phyloP scores from a whole-genome alignment of 1,140 invertebrate genomes.

The Tetragnatha versicolor region DNA sequence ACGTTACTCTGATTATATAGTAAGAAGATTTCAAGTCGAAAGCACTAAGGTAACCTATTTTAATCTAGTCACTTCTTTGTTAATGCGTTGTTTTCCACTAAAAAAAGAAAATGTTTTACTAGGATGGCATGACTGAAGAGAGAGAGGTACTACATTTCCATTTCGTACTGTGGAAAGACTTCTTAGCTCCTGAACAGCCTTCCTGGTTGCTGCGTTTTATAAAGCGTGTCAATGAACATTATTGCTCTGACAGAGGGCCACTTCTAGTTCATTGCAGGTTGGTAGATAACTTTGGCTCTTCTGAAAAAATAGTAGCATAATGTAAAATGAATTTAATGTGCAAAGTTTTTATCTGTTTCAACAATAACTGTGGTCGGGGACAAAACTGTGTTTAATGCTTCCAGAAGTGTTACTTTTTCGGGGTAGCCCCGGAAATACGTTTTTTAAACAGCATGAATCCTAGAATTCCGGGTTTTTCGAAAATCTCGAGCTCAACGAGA shows the following conservation, averaged over 20 bases:
- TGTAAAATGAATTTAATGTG: no score
- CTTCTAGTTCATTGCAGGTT: constrained; percentile 72
- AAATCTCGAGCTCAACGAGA: no score
- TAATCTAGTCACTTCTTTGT: no score
- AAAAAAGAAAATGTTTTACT: constrained; percentile 3
- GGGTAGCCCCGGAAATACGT: no score
- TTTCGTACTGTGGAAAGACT: constrained; percentile 94
- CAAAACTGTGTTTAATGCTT: no score
- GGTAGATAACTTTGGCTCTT: no score
- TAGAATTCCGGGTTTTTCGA: no score
- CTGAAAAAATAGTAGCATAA: background rate
- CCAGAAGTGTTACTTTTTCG: no score
- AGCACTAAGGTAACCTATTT: constrained; percentile 36
- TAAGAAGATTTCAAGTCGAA: constrained; percentile 55
- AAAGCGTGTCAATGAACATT: constrained; percentile 86
- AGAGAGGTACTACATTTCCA: constrained; percentile 88
- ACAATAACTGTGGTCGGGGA: no score
- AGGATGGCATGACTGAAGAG: constrained; percentile 55
- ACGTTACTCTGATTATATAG: constrained; percentile 60
- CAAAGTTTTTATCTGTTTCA: no score
- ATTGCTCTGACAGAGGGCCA: constrained; percentile 80
- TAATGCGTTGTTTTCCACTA: no score
- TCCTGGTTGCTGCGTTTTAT: constrained; percentile 89
- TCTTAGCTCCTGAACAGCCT: constrained; percentile 90
- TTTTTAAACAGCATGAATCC: no score